A percentile compares a stretch with the other conserved stretches of the same genome.
Evolutionary conservation across 1,140 invertebrate genomes (phyloP).

Genomic region (Drosophila quadrilineata): DNA sequence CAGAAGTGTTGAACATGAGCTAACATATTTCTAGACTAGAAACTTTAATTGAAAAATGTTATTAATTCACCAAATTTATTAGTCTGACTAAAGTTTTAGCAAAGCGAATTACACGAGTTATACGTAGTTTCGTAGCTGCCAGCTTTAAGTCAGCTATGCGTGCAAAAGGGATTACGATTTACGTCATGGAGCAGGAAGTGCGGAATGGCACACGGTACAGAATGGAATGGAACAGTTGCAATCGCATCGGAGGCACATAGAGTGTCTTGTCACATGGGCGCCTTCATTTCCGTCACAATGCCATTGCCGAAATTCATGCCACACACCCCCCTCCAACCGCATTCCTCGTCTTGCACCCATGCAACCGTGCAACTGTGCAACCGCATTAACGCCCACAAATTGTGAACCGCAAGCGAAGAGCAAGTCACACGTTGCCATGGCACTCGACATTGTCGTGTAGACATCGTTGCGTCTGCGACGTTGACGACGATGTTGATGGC

Average conservation of each 20-base stretch:
- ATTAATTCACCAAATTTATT: not conserved
- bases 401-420: constrained; percentile 38
- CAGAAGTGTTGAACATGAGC: no score
- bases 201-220: not conserved
- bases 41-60: constrained; percentile 6
- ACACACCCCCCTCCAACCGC: no score
- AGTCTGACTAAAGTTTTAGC: not conserved
- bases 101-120: not conserved
- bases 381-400: constrained; percentile 51
- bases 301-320: no score
- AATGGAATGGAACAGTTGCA: constrained; percentile 6
- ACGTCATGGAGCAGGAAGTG: constrained; percentile 51
- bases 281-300: constrained; percentile 66
- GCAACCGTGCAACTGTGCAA: no score
- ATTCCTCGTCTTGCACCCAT: no score
- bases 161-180: constrained; percentile 61
- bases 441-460: constrained; percentile 55
- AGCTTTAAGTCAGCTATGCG: not conserved
- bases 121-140: not conserved
- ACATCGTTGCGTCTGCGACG: constrained; percentile 38
- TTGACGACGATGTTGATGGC: constrained; percentile 45
- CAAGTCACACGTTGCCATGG: constrained; percentile 52
- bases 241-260: not conserved
- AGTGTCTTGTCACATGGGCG: constrained; percentile 61
- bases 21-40: no score